Conservation (phyloP, 2,113 vertebrate genomes). For the Indicator indicator region DNA sequence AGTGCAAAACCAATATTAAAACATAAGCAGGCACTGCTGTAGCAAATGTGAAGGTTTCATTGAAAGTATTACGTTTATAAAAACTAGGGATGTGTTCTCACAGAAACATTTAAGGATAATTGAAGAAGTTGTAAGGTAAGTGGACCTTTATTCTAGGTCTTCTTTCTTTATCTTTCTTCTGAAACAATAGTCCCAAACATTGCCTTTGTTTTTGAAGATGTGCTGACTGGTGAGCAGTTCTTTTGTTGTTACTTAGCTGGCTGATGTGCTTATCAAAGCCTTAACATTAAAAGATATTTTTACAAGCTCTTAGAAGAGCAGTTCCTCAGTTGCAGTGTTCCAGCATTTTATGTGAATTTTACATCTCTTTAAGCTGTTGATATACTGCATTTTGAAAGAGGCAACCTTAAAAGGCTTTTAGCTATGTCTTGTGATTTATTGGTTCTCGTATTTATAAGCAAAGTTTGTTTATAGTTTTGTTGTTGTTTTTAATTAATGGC, state of each 20-base stretch:
- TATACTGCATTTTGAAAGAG: neutral
- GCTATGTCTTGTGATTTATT: neutral
- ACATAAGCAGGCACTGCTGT: neutral
- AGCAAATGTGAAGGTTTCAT: neutral
- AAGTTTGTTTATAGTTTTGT: neutral
- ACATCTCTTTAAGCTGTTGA: neutral
- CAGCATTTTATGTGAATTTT: neutral
- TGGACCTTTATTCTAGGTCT: neutral
- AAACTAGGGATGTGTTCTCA: neutral
- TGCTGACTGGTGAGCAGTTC: neutral
- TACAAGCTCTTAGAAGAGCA: neutral
- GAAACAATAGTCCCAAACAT: neutral
- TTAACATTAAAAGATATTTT: conserved; percentile 2
- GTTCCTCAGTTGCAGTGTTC: neutral
- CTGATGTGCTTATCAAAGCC: neutral
- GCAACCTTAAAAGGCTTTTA: neutral
- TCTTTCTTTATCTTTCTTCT: neutral
- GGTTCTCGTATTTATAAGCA: neutral
- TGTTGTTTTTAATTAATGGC: neutral
- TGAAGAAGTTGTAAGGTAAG: neutral
- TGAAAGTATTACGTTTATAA: neutral
- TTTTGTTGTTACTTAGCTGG: neutral
- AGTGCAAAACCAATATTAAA: neutral
- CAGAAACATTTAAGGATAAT: neutral
- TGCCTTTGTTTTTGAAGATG: neutral